phyloP scores from a whole-genome alignment of 2,797 vertebrate species.

The Poecilia wingei region DNA sequence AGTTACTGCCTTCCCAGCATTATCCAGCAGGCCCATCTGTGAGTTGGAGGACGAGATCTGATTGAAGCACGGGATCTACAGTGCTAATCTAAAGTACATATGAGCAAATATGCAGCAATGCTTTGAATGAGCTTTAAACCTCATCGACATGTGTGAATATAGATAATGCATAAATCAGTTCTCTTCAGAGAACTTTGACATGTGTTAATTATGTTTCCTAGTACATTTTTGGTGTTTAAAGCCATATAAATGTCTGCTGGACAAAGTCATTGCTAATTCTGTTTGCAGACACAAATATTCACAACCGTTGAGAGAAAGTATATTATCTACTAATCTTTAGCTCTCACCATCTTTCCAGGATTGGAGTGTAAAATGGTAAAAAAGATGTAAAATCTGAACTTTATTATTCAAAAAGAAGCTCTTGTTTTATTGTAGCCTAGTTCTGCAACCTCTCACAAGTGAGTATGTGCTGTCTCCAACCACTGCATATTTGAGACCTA shows the following conservation, averaged over 20 bases:
- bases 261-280: neutral
- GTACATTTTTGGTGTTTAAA: neutral
- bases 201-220: neutral
- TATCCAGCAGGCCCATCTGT: constrained; percentile 63
- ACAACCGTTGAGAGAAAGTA: neutral
- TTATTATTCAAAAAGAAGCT: neutral
- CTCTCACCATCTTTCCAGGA: neutral
- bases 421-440: neutral
- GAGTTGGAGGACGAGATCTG: constrained; percentile 59
- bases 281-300: neutral
- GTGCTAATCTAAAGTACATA: constrained; percentile 56
- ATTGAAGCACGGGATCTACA: constrained; percentile 58
- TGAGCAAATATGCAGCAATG: constrained; percentile 25
- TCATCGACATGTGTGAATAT: neutral
- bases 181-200: neutral
- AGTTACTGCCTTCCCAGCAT: constrained; percentile 66
- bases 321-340: neutral
- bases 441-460: neutral
- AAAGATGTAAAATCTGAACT: neutral
- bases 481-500: neutral
- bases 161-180: neutral
- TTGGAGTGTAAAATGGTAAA: neutral
- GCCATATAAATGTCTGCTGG: neutral
- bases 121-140: constrained; percentile 18
- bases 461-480: neutral